These are phyloP conservation scores for Drepanosiphum platanoidis DNA, from an alignment of 2,888 invertebrate genomes.

Conservation along the genomic window DNA sequence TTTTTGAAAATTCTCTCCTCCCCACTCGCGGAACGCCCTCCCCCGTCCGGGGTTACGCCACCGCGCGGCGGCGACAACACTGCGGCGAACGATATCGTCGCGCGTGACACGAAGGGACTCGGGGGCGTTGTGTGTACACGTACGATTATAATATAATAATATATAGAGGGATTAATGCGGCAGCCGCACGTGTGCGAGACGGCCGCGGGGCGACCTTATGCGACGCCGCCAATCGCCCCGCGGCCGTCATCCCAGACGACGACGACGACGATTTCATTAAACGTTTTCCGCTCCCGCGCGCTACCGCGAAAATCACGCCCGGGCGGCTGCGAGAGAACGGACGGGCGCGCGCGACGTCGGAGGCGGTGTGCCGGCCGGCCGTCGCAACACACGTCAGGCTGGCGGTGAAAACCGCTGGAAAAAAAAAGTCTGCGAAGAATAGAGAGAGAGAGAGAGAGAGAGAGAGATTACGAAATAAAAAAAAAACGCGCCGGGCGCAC, in stretches of 20 bases:
- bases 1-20: too few species aligned
- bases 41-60: too few species aligned
- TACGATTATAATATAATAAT: too few species aligned
- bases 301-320: constrained; percentile 53
- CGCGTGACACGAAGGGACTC: too few species aligned
- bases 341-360: not conserved
- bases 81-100: too few species aligned
- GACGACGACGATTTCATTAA: constrained; percentile 56
- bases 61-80: too few species aligned
- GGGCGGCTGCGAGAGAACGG: not conserved
- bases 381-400: not conserved
- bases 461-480: not conserved
- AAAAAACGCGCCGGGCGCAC: not conserved
- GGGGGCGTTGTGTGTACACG: too few species aligned
- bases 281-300: constrained; percentile 39
- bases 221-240: not conserved
- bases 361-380: not conserved
- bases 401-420: constrained; percentile 17
- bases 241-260: not conserved
- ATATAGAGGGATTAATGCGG: too few species aligned
- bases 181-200: not conserved
- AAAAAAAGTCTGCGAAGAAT: too few species aligned
- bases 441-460: too few species aligned
- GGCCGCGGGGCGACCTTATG: not conserved
- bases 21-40: too few species aligned